phyloP scores from a whole-genome alignment of 2,888 invertebrate species.

The Camptogramma bilineatum region DNA sequence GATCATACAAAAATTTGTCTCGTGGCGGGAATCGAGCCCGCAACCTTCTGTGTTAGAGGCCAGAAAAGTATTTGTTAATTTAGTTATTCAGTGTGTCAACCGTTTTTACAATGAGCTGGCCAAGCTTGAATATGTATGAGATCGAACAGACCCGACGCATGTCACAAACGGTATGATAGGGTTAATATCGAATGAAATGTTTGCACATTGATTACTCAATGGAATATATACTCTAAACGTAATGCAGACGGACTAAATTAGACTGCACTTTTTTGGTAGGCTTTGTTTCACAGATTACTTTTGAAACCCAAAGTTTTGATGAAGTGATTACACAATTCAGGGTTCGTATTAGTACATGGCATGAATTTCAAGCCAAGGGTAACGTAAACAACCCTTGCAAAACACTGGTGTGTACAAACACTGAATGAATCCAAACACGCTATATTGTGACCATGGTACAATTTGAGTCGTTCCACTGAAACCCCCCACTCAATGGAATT shows the following conservation, averaged over 20 bases:
- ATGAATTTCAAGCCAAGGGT: constrained; percentile 4
- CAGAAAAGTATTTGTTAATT: neutral
- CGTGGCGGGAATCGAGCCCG: no score
- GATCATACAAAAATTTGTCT: no score
- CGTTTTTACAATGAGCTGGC: constrained; percentile 16
- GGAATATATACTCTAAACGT: constrained; percentile 27
- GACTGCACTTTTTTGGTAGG: constrained; percentile 9
- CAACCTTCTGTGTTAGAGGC: no score
- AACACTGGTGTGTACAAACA: neutral
- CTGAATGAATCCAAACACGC: neutral
- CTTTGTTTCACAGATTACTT: constrained; percentile 36
- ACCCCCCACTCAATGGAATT: no score
- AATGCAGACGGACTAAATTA: constrained; percentile 19
- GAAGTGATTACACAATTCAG: constrained; percentile 40
- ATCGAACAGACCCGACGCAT: constrained; percentile 55
- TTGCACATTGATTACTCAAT: constrained; percentile 41
- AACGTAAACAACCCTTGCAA: neutral
- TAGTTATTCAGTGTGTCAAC: constrained; percentile 11
- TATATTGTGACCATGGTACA: no score
- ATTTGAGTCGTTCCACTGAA: no score
- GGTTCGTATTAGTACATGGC: constrained; percentile 17
- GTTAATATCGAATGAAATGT: constrained; percentile 56
- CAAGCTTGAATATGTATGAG: constrained; percentile 47
- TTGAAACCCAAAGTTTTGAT: constrained; percentile 46
- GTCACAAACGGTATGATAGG: constrained; percentile 62